Evolutionary conservation across 2,797 vertebrate species (phyloP).

Genomic region (Octomys mimax): DNA sequence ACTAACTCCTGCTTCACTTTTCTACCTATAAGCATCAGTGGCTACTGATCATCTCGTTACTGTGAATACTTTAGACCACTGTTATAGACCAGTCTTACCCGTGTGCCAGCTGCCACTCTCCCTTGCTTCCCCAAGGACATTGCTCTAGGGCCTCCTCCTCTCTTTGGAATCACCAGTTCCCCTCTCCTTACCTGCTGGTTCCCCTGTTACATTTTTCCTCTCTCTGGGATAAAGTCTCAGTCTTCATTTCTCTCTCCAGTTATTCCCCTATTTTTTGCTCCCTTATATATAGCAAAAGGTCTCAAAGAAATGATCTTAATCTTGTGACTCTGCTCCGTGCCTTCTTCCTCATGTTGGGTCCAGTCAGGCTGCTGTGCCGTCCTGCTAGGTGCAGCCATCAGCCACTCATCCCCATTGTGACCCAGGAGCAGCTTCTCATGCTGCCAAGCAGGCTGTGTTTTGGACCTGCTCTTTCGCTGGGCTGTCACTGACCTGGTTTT

Average conservation of each 20-base stretch:
- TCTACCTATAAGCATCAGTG: not conserved
- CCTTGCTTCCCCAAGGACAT: not conserved
- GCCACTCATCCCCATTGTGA: not conserved
- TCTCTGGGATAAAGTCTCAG: slow-evolving; percentile 8
- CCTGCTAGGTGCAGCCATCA: not conserved
- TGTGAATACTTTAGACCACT: not conserved
- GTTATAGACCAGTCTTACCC: not conserved
- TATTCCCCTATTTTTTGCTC: not conserved
- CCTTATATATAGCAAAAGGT: not conserved
- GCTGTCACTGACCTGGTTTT: not conserved
- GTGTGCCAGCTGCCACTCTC: not conserved
- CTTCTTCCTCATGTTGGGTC: not conserved
- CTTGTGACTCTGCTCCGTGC: not conserved
- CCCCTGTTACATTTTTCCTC: not conserved
- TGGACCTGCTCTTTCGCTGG: not conserved
- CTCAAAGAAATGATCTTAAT: not conserved
- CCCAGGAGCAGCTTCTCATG: not conserved
- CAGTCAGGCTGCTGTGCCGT: not conserved
- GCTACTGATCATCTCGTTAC: not conserved
- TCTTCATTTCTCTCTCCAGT: not conserved
- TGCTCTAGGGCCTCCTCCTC: not conserved
- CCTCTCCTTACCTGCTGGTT: not conserved
- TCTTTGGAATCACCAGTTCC: not conserved
- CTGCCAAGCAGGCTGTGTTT: not conserved
- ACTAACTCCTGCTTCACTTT: not conserved